Base-by-base conservation (phyloP, 2,888 invertebrate species). In the Ypsolopha sequella region DNA sequence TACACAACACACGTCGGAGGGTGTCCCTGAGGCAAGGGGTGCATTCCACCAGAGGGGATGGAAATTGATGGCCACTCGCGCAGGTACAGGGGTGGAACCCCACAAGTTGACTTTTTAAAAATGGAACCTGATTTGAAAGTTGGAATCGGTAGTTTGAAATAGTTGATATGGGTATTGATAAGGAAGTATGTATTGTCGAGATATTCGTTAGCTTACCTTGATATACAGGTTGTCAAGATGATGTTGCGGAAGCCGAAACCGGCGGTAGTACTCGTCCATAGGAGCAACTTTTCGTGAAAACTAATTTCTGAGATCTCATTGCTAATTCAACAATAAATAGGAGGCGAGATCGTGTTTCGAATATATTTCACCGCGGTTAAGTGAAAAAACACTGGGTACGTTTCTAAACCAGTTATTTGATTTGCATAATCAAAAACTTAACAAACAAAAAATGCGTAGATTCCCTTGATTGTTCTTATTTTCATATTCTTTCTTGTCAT, bases 11-110 rank as follows among this genome's bases (percentile, higher is more conserved):
- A 66, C 71, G 73, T 75, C 70, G 64, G 60, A 58, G 58, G 61
- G 60, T 7, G 47, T 13, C 43, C 24, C 14, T 38, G 46, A 46
- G 33, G 48, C 10, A 36, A 34, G 51, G 68, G 61, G 65, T 68
- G 61, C 65, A 68, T 65, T 63, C 61, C 68, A 66, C 60, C 72
- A 66, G 76, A 68, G 74, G 76, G 75, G 76, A 70, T 73, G 64
- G 70, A 34, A 72, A 80, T 75, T 72, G 73, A 81, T 82, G 68
- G 76, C 73, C 69, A 66, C 70, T 66, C 63, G 61, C 61, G 62
- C 78, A 81, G 80, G 80, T 81, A 79, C 63, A 64, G 62, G 70
- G 76, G 70, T 60, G 62, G 62, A 51, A 54, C 57, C 61, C 59
- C 62, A 60, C 60, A 63, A 68, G 64, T 61, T 62, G 57, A 64